Percentiles rank a stretch among this genome's conserved stretches.
phyloP scores from a whole-genome alignment of 2,797 vertebrate genomes.

The Neosilurus hyrtlii region DNA sequence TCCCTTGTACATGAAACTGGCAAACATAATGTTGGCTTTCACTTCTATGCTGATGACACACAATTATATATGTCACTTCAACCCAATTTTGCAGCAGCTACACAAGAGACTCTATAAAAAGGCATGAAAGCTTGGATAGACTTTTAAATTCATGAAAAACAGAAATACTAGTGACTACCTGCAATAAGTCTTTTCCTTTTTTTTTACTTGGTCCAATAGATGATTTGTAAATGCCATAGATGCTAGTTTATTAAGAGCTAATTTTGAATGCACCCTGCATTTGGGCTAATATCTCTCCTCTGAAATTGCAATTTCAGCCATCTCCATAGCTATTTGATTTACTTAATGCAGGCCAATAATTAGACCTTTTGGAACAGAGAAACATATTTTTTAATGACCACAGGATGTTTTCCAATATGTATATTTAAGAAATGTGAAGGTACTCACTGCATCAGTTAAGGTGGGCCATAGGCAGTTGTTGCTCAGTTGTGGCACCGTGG shows the following conservation, averaged over 20 bases:
- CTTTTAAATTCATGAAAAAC: background rate
- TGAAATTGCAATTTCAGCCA: too few relatives aligned
- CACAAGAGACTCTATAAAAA: background rate
- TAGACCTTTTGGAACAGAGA: too few relatives aligned
- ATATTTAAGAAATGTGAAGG: too few relatives aligned
- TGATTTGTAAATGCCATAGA: background rate
- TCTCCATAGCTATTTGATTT: too few relatives aligned
- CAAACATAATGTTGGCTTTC: slow-evolving; percentile 28
- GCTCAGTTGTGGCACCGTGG: too few relatives aligned
- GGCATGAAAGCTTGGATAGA: background rate
- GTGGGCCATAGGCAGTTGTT: too few relatives aligned
- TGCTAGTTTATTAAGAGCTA: background rate
- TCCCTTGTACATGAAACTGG: background rate
- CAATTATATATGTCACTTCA: slow-evolving; percentile 20
- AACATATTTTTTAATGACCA: too few relatives aligned
- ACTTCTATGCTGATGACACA: slow-evolving; percentile 15
- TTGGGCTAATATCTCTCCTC: too few relatives aligned
- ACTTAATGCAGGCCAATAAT: too few relatives aligned
- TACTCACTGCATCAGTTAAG: too few relatives aligned
- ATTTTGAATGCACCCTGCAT: background rate
- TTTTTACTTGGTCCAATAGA: background rate
- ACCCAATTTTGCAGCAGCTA: background rate
- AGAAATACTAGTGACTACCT: background rate
- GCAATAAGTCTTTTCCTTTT: background rate
- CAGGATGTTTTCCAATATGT: too few relatives aligned